Evolutionary conservation across 1,140 invertebrate species (phyloP).

Genomic region (Drosophila tropicalis): DNA sequence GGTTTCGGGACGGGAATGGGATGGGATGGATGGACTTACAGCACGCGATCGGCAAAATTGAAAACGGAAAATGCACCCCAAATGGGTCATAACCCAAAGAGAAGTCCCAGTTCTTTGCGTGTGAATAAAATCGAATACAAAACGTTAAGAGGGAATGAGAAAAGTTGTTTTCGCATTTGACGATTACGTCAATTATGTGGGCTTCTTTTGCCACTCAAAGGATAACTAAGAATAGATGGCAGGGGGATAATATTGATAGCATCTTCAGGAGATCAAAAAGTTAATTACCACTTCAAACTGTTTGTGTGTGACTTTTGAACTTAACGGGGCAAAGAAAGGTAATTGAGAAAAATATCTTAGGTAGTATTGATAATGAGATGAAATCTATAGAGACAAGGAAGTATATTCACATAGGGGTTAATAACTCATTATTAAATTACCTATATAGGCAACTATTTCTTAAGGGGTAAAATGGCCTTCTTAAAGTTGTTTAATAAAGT

Average conservation of each 20-base stretch:
- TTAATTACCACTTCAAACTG: constrained; percentile 39
- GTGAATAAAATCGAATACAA: constrained; percentile 48
- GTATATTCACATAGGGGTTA: not conserved
- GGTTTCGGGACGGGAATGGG: not conserved
- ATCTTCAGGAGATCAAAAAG: constrained; percentile 63
- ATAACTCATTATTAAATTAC: not conserved
- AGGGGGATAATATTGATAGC: constrained; percentile 39
- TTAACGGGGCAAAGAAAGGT: constrained; percentile 17
- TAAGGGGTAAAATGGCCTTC: too few species aligned
- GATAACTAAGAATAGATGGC: constrained; percentile 4
- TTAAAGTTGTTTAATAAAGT: too few species aligned
- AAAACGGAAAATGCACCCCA: constrained; percentile 67
- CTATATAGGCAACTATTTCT: not conserved
- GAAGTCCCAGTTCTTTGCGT: constrained; percentile 28
- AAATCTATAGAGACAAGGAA: not conserved
- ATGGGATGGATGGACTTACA: constrained; percentile 39
- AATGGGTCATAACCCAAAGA: constrained; percentile 44
- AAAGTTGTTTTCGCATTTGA: constrained; percentile 71
- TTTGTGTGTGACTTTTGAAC: constrained; percentile 34
- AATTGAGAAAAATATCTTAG: constrained; percentile 8
- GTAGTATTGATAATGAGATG: not conserved
- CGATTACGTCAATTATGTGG: constrained; percentile 72
- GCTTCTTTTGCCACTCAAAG: constrained; percentile 26
- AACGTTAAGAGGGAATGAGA: constrained; percentile 38
- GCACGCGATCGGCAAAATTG: constrained; percentile 66